phyloP scores from a whole-genome alignment of 2,113 vertebrate species.

The Benthochromis sp. region DNA sequence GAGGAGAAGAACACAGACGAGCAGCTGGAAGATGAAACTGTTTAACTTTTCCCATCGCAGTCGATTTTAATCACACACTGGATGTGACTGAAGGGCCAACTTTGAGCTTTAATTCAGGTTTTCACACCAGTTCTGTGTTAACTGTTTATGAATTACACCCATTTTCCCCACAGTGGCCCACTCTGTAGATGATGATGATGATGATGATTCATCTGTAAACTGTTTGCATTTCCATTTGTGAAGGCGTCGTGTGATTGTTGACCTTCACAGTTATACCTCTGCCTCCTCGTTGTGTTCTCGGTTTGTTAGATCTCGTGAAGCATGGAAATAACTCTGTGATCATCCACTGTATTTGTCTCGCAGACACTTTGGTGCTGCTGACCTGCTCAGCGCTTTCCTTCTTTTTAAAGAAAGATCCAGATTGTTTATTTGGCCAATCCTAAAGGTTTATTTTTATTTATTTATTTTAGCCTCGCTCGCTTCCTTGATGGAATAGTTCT shows the following conservation, averaged over 20 bases:
- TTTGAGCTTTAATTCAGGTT: background rate
- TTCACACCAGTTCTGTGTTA: background rate
- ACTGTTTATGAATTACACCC: background rate
- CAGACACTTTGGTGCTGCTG: background rate
- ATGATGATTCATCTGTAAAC: background rate
- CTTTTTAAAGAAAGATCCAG: background rate
- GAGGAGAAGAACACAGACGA: background rate
- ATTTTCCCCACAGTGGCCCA: background rate
- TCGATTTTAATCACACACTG: background rate
- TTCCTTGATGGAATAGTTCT: background rate
- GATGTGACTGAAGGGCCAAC: background rate
- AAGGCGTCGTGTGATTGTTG: background rate
- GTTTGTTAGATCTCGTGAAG: background rate
- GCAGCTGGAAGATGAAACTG: background rate
- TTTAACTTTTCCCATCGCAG: background rate
- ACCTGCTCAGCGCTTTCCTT: rapidly evolving
- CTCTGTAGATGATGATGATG: background rate
- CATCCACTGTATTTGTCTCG: background rate
- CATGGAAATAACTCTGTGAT: background rate
- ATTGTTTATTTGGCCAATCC: background rate
- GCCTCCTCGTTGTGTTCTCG: background rate
- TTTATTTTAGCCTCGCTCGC: rapidly evolving
- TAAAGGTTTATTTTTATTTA: rapidly evolving
- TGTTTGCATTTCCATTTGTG: background rate
- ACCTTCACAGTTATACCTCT: background rate